Evolutionary conservation across 2,888 invertebrate species (phyloP).

Genomic region (Mesochorus sp.): DNA sequence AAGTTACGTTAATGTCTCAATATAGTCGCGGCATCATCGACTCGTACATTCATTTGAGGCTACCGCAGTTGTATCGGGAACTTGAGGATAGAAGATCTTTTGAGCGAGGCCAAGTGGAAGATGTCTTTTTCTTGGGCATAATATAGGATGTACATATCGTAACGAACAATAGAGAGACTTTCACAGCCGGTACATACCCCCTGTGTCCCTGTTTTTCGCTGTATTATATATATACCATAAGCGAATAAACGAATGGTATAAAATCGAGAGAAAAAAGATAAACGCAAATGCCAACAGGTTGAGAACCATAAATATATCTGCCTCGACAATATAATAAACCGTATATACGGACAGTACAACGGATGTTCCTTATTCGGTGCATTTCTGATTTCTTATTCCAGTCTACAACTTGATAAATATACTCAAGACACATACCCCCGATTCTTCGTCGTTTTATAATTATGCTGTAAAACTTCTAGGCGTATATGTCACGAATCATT

Average conservation of each 20-base stretch:
- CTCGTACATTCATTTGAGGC: background rate
- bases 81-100: background rate
- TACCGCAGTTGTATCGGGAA: background rate
- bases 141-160: constrained; percentile 21
- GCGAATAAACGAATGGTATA: constrained; percentile 31
- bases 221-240: constrained; percentile 24
- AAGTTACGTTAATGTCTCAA: background rate
- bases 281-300: constrained; percentile 35
- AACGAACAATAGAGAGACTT: constrained; percentile 46
- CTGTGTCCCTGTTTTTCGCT: background rate
- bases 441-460: constrained; percentile 4
- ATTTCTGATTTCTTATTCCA: constrained; percentile 19
- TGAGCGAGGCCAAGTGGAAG: constrained; percentile 3
- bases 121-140: constrained; percentile 13
- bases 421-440: constrained; percentile 18
- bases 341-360: background rate
- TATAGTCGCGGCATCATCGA: background rate
- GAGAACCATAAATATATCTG: constrained; percentile 53
- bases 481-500: no score
- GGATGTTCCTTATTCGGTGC: constrained; percentile 23
- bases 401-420: constrained; percentile 19
- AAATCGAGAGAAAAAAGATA: constrained; percentile 17
- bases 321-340: constrained; percentile 41
- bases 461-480: no score
- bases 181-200: constrained; percentile 8